Conservation (phyloP, 2,888 invertebrate genomes). For the Alsophila aescularia region DNA sequence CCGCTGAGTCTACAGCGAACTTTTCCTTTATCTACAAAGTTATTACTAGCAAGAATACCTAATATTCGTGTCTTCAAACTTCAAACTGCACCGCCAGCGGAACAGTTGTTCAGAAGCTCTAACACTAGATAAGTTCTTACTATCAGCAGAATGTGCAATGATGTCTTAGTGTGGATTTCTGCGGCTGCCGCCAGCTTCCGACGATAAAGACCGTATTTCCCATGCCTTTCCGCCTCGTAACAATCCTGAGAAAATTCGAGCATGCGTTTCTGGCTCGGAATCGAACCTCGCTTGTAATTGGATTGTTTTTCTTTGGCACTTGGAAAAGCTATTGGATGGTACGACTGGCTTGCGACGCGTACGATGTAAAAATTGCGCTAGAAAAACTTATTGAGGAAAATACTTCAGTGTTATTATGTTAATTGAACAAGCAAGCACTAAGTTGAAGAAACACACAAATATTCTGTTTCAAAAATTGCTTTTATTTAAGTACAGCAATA, state of each 20-base stretch:
- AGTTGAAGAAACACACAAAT: neutral
- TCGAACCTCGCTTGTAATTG: conserved; percentile 25
- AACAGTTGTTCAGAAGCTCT: conserved; percentile 12
- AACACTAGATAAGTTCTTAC: conserved; percentile 13
- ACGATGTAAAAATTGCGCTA: neutral
- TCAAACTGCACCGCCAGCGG: conserved; percentile 4
- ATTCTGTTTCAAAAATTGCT: no score
- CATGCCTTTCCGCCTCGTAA: conserved; percentile 42
- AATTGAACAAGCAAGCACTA: no score
- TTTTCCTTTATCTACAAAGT: conserved; percentile 3
- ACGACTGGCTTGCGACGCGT: neutral
- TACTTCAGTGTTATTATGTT: neutral
- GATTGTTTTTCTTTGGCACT: conserved; percentile 17
- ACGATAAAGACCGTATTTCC: conserved; percentile 47
- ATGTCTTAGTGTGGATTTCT: conserved; percentile 66
- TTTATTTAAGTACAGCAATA: no score
- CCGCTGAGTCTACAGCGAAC: neutral
- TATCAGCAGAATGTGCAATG: conserved; percentile 50
- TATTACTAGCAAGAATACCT: conserved; percentile 2
- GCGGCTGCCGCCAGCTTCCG: conserved; percentile 53
- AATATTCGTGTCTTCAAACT: conserved; percentile 5
- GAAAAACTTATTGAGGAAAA: neutral
- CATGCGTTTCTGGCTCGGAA: conserved; percentile 35
- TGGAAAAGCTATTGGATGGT: neutral
- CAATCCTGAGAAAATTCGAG: conserved; percentile 42